A percentile compares a stretch with the other conserved stretches of the same genome.
Conservation (phyloP, 2,888 invertebrate species). For the Cotesia congregata region DNA sequence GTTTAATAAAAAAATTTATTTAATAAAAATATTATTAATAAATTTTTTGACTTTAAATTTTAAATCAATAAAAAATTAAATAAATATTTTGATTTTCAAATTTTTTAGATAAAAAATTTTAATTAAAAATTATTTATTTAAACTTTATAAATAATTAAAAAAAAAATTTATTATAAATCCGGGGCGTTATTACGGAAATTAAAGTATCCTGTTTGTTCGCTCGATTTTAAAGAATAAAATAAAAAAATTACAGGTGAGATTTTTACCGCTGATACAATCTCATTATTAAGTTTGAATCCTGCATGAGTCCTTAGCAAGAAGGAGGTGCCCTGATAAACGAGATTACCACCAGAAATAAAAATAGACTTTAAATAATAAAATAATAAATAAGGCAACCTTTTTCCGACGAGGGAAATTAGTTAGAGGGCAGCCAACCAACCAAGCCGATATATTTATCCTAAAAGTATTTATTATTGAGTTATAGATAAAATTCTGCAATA, state of each 20-base stretch:
- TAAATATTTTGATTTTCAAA: too few relatives aligned
- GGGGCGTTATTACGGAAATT: not conserved
- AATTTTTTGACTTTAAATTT: too few relatives aligned
- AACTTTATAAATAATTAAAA: not conserved
- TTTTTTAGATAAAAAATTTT: too few relatives aligned
- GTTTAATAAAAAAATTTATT: too few relatives aligned
- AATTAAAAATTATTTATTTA: not conserved
- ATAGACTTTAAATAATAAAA: slow-evolving; percentile 18
- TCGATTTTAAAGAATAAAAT: slow-evolving; percentile 10
- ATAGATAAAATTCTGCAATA: slow-evolving; percentile 44
- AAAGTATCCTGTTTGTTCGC: not conserved
- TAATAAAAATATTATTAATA: too few relatives aligned
- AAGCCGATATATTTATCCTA: slow-evolving; percentile 55
- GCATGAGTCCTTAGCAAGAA: slow-evolving; percentile 28
- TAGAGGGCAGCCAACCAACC: slow-evolving; percentile 31
- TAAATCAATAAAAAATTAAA: too few relatives aligned
- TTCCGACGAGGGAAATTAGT: not conserved
- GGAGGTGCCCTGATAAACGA: not conserved
- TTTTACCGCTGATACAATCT: slow-evolving; percentile 36
- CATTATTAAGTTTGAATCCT: slow-evolving; percentile 40
- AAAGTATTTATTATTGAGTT: slow-evolving; percentile 64
- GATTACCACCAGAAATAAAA: slow-evolving; percentile 16
- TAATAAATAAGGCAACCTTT: slow-evolving; percentile 9
- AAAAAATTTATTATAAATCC: not conserved
- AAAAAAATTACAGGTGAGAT: slow-evolving; percentile 3